A percentile compares a stretch with the other conserved stretches of the same genome.
phyloP scores from a whole-genome alignment of 2,797 vertebrate genomes.

The Melanotaenia trifasciata region DNA sequence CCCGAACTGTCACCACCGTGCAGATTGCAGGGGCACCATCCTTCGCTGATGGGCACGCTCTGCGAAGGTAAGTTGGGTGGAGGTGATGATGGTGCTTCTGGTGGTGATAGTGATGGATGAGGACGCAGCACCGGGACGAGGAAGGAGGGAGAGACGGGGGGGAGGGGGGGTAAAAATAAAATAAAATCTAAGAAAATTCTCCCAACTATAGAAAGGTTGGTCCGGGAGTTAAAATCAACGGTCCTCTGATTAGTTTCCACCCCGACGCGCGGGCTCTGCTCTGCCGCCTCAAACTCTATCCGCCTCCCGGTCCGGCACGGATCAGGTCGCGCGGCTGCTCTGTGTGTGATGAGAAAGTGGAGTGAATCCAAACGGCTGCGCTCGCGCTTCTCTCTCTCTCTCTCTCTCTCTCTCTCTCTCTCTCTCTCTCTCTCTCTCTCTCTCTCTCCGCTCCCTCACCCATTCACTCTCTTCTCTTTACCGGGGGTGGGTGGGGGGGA shows the following conservation, averaged over 20 bases:
- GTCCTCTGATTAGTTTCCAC: slow-evolving; percentile 49
- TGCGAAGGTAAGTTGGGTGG: slow-evolving; percentile 17
- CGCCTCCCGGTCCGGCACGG: slow-evolving; percentile 67
- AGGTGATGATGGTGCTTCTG: slow-evolving; percentile 3
- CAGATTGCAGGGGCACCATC: slow-evolving; percentile 55
- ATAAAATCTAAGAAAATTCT: slow-evolving; percentile 11
- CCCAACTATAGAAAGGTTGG: slow-evolving; percentile 28
- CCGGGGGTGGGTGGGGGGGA: slow-evolving; percentile 13
- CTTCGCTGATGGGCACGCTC: slow-evolving; percentile 44
- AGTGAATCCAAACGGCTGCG: slow-evolving; percentile 75
- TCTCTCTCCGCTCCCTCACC: slow-evolving; percentile 13
- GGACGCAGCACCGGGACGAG: slow-evolving; percentile 21
- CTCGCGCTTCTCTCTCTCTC: slow-evolving; percentile 52
- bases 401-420: slow-evolving; percentile 35
- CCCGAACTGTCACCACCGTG: slow-evolving; percentile 34
- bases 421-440: slow-evolving; percentile 25
- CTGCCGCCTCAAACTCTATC: slow-evolving; percentile 54
- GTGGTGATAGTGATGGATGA: not conserved
- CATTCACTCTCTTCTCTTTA: slow-evolving; percentile 37
- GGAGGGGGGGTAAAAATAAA: not conserved
- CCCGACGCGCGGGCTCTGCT: slow-evolving; percentile 39
- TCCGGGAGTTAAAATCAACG: slow-evolving; percentile 40
- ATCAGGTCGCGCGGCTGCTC: slow-evolving; percentile 68
- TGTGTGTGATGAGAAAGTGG: slow-evolving; percentile 71
- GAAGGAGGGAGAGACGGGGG: no score